Base-by-base conservation (phyloP, 2,888 invertebrate genomes). In the Pachycephus smyrnensis region DNA sequence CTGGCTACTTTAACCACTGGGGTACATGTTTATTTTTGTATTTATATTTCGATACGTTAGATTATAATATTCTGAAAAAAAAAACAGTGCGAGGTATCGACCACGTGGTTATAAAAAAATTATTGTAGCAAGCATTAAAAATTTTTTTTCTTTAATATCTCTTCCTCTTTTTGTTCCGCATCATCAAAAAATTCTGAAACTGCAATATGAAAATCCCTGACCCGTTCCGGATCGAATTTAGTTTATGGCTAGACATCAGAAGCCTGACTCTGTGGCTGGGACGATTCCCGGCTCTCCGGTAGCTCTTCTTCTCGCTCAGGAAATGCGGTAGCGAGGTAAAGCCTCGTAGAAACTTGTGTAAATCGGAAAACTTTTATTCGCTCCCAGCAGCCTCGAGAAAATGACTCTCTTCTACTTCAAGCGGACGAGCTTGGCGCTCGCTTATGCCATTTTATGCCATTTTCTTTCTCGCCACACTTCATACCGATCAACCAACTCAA, bases 361-460 rank as follows among this genome's bases (percentile, higher is more conserved):
- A 80, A 88, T 87, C 85, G 85, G 82, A 82, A 86, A 88, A 88
- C 85, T 88, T 88, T 88, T 85, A 85, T 87, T 87, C 85, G 86
- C 84, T 87, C 85, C 81, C 80, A 55, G 55, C 71, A 3, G 71
- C 31, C 30, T 71, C 30, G 30, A 71, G 31, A 32, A 31, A 68
- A 68, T 31, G 40, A 40, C 40, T 77, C 71, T 69, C 32, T 75
- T 37, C 11, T 73, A 32, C 11, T 35, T 15, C 15, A 12, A 71
- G 11, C 55, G 6, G 23, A 32, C 37, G 71, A 40, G 33, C 32
- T 76, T 4, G 40, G 32, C 73, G 30, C 40, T 30, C 4, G n/a
- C 69, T 11, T 15, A 12, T n/a, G 31, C 71, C 69, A 23, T 33
- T 76, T 71, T 76, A 31, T 23, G 15, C 68, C 31, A 33, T 55